These are phyloP conservation scores for Sarcophaga rosellei DNA, from an alignment of 2,888 invertebrate species.

Conservation along the genomic window DNA sequence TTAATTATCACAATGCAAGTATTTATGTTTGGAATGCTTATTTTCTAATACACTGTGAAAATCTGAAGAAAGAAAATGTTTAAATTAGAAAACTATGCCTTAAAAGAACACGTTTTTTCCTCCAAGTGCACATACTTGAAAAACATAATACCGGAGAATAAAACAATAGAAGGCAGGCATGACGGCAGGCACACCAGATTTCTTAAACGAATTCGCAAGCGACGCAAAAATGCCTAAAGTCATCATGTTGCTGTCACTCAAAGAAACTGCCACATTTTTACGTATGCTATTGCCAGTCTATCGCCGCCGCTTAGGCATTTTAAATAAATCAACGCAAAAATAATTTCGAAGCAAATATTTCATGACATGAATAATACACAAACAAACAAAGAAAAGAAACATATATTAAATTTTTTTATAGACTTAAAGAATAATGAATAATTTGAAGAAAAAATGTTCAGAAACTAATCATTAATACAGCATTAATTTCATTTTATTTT, in stretches of 20 bases:
- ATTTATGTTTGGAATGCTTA: conserved; percentile 35
- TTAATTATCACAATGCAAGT: conserved; percentile 41
- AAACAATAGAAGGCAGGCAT: conserved; percentile 19
- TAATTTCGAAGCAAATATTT: conserved; percentile 15
- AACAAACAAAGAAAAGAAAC: neutral
- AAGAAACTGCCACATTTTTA: conserved; percentile 57
- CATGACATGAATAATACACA: conserved; percentile 10
- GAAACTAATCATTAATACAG: conserved; percentile 26
- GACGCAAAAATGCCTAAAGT: conserved; percentile 57
- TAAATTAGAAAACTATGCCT: too few relatives aligned
- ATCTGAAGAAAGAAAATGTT: neutral
- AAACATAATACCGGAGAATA: too few relatives aligned
- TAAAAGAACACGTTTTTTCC: too few relatives aligned
- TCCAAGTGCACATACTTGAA: too few relatives aligned
- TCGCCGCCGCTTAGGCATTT: conserved; percentile 33
- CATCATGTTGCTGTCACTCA: conserved; percentile 67
- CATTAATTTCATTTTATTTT: conserved; percentile 41
- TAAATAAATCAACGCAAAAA: conserved; percentile 49
- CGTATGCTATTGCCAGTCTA: neutral
- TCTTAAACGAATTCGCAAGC: conserved; percentile 43
- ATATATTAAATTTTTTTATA: conserved; percentile 9
- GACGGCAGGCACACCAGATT: conserved; percentile 25
- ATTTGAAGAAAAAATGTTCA: neutral
- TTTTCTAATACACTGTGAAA: conserved; percentile 28
- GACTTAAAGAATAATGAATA: neutral